Base-by-base conservation (phyloP, 2,113 vertebrate species). In the Melozone crissalis region DNA sequence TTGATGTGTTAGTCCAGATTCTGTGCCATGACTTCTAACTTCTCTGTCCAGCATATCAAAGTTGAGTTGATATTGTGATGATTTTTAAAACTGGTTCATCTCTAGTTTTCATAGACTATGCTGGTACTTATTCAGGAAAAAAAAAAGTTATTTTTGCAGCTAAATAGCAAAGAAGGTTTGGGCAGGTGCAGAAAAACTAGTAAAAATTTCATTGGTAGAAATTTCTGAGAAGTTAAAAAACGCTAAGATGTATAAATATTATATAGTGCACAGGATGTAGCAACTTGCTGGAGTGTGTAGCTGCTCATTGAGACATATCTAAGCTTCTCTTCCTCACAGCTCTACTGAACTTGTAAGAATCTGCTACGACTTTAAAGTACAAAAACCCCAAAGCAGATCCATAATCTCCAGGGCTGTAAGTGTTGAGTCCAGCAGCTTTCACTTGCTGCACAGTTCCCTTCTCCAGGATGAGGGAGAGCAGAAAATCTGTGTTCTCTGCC, bases 141-240 rank as follows among this genome's bases (percentile, higher is more conserved):
- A 37, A 22, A 31, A 11, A 41, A 44, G 1, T 17, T 66, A 15
- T 39, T 73, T 81, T 72, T 79, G 10, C 27, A 89, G 49, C 11
- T 46, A 55, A 58, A 72, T 81, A 80, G 57, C 73, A 41, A 89
- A 95, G 69, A n/a, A 78, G 16, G 31, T 89, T 87, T 80, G 57
- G 35, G 21, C 1, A 1, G 21, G 33, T 0, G 0, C 27, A 67
- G 28, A 15, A 49, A 89, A 93, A 87, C 69, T 61, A 54, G 55
- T 90, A 31, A 72, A 85, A 87, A 43, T 92, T 79, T 85, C 31
- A 68, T 73, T 66, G 62, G 79, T 73, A 69, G 51, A 90, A 86
- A 88, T 93, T 86, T 90, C 75, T 63, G 47, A 82, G 66, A 90
- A 73, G 74, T 93, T 91, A 79, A 87, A 87, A 89, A 91, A 73